Evolutionary conservation across 1,140 invertebrate species (phyloP).

Genomic region (Steinernema khuongi): DNA sequence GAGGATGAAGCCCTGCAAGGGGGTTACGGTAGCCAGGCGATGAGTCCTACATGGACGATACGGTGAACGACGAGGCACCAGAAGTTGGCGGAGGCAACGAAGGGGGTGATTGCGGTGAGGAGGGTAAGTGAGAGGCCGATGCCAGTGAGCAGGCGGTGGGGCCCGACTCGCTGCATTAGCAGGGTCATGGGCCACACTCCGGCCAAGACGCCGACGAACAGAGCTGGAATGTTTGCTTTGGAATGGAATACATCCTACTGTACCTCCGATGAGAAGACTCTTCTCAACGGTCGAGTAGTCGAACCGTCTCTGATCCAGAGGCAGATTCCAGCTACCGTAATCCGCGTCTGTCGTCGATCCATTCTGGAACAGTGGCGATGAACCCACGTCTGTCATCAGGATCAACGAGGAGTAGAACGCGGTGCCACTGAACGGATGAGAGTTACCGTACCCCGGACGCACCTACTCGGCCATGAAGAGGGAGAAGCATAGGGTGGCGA

Average conservation of each 20-base stretch:
- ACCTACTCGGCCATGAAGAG: constrained; percentile 18
- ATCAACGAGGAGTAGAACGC: constrained; percentile 18
- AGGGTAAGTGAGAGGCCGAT: constrained; percentile 17
- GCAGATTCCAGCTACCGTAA: constrained; percentile 16
- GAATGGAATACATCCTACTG: not conserved
- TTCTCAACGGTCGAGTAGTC: constrained; percentile 15
- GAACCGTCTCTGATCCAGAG: constrained; percentile 16
- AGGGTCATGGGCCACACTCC: constrained; percentile 22
- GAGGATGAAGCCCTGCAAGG: constrained; percentile 21
- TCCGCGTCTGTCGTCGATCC: constrained; percentile 7
- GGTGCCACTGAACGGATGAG: constrained; percentile 27
- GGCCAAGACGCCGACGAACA: constrained; percentile 22
- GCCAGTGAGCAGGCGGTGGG: constrained; percentile 3
- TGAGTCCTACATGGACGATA: too few relatives aligned
- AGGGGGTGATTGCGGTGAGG: constrained; percentile 19
- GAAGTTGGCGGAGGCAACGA: constrained; percentile 18
- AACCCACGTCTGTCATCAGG: constrained; percentile 15
- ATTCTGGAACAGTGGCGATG: constrained; percentile 20
- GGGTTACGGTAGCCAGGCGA: too few relatives aligned
- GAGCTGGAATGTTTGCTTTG: not conserved
- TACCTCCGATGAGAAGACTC: constrained; percentile 17
- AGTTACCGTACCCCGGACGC: constrained; percentile 48
- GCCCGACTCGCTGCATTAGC: constrained; percentile 15
- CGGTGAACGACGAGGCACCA: constrained; percentile 19
- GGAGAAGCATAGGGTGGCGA: constrained; percentile 27